These are phyloP conservation scores for Calonectris borealis DNA, from an alignment of 2,113 vertebrate genomes.

Conservation along the genomic window DNA sequence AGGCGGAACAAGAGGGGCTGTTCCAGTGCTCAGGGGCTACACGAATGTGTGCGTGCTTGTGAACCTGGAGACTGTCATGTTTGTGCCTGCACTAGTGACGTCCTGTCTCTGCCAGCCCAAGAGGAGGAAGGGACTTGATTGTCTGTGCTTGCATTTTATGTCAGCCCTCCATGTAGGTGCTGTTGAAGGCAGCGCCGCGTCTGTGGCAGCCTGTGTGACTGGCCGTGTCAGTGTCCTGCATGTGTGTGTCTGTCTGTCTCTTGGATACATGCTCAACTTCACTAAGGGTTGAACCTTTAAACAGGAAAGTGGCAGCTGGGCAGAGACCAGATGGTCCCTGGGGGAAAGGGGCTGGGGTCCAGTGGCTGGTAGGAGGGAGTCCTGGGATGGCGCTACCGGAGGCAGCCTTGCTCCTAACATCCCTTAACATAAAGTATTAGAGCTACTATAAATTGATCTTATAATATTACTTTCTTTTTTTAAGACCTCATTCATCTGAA, in stretches of 20 bases:
- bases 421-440: not conserved
- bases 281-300: not conserved
- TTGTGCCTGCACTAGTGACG: not conserved
- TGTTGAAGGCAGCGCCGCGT: not conserved
- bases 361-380: not conserved
- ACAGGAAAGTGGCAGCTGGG: not conserved
- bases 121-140: too few species aligned
- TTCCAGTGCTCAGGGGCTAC: not conserved
- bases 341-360: not conserved
- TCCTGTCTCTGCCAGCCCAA: not conserved
- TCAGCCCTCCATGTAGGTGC: not conserved
- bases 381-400: not conserved
- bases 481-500: not conserved
- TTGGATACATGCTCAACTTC: not conserved
- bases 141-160: not conserved
- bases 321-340: not conserved
- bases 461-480: not conserved
- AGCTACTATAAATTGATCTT: not conserved
- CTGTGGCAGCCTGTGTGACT: not conserved
- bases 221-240: fast-evolving
- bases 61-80: not conserved
- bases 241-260: fast-evolving
- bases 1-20: not conserved
- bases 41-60: fast-evolving
- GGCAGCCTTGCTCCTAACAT: not conserved